Evolutionary conservation across 2,113 vertebrate genomes (phyloP).

Genomic region (Dasyprocta punctata): DNA sequence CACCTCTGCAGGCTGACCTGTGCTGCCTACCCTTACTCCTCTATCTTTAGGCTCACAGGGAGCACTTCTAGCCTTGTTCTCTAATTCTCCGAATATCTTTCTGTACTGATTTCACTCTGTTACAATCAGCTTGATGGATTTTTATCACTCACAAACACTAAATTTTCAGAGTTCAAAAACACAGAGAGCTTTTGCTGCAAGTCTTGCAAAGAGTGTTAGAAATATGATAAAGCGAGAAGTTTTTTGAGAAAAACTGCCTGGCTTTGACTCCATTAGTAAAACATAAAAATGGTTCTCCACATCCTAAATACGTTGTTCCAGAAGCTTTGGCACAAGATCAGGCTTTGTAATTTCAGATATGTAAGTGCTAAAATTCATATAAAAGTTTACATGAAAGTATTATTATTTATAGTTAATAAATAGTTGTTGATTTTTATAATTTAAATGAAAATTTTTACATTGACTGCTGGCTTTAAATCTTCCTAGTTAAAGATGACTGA

Average conservation of each 20-base stretch:
- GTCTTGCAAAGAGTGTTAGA: not conserved
- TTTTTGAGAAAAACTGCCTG: conserved; percentile 25
- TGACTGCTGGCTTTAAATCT: conserved; percentile 8
- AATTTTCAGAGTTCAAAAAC: conserved; percentile 22
- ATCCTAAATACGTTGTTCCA: not conserved
- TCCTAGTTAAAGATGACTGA: conserved; percentile 17
- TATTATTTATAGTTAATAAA: conserved; percentile 36
- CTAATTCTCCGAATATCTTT: not conserved
- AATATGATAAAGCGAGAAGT: not conserved
- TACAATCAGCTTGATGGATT: not conserved
- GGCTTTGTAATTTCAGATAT: not conserved
- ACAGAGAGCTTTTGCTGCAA: not conserved
- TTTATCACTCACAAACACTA: not conserved
- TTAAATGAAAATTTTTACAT: not conserved
- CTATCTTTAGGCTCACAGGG: not conserved
- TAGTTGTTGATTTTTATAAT: not conserved
- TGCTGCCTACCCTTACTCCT: rapidly evolving
- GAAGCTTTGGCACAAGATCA: not conserved
- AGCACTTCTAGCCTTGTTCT: not conserved
- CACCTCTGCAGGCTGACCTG: not conserved
- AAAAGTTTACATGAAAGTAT: not conserved
- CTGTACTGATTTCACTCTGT: not conserved
- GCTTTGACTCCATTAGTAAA: not conserved
- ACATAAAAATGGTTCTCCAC: not conserved
- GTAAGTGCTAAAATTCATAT: not conserved